phyloP scores from a whole-genome alignment of 2,888 invertebrate genomes.

The Machimus rusticus region DNA sequence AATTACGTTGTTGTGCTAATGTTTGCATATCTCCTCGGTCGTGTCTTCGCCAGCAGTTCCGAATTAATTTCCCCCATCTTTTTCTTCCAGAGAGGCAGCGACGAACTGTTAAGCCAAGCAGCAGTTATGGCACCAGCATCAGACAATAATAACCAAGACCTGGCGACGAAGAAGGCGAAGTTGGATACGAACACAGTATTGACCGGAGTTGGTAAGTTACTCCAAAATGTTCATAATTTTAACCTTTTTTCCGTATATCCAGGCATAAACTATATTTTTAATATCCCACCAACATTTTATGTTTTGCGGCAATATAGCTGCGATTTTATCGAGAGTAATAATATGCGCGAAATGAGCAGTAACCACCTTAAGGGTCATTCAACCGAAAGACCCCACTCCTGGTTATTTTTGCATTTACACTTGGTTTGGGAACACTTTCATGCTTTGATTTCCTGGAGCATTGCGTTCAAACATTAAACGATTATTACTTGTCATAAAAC shows the following conservation, averaged over 20 bases:
- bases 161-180: slow-evolving; percentile 93
- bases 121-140: slow-evolving; percentile 94
- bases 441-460: not conserved
- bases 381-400: not conserved
- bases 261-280: not conserved
- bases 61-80: slow-evolving; percentile 23
- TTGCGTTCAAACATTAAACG: not conserved
- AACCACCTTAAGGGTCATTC: not conserved
- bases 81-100: slow-evolving; percentile 89
- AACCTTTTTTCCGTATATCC: not conserved
- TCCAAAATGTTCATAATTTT: not conserved
- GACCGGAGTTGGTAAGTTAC: slow-evolving; percentile 62
- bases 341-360: not conserved
- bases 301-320: not conserved
- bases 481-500: not conserved
- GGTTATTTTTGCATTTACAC: not conserved
- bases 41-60: not conserved
- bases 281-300: not conserved
- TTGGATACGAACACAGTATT: slow-evolving; percentile 62
- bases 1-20: slow-evolving; percentile 27
- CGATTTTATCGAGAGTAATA: not conserved
- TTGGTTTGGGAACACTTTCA: not conserved
- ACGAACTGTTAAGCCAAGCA: slow-evolving; percentile 95
- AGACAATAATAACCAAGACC: slow-evolving; percentile 92
- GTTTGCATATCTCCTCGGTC: not conserved